phyloP scores from a whole-genome alignment of 2,113 vertebrate species.

The Ciconia stormi region DNA sequence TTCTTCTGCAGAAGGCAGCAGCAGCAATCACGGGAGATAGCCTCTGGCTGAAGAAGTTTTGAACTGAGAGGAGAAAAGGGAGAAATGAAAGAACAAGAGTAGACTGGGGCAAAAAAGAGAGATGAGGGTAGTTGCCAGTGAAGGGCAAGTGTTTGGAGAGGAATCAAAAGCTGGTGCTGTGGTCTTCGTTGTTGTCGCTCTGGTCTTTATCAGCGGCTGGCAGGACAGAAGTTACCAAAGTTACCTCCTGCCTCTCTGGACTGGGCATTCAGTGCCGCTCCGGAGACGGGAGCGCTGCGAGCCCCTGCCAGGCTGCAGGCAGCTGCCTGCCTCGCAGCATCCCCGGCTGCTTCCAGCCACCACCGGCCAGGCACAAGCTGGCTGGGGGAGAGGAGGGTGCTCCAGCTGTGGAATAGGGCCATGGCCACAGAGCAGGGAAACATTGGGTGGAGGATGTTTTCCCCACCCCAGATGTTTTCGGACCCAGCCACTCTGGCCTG shows the following conservation, averaged over 20 bases:
- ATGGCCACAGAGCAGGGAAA: not conserved
- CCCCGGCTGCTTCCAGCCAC: not conserved
- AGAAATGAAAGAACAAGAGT: not conserved
- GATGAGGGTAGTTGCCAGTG: not conserved
- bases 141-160: not conserved
- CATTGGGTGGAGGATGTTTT: not conserved
- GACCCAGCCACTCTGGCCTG: not conserved
- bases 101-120: not conserved
- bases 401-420: not conserved
- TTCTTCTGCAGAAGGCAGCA: not conserved
- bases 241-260: accelerated
- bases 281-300: accelerated
- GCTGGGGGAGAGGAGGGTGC: not conserved
- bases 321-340: not conserved
- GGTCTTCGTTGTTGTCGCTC: not conserved
- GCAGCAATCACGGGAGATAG: not conserved
- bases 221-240: not conserved
- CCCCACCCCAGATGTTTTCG: not conserved
- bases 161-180: not conserved
- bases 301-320: not conserved
- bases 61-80: not conserved
- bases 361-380: not conserved
- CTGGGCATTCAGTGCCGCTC: not conserved
- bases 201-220: not conserved
- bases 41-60: not conserved